These are phyloP conservation scores for Nemotelus nigrinus DNA, from an alignment of 2,888 invertebrate genomes.

Conservation along the genomic window DNA sequence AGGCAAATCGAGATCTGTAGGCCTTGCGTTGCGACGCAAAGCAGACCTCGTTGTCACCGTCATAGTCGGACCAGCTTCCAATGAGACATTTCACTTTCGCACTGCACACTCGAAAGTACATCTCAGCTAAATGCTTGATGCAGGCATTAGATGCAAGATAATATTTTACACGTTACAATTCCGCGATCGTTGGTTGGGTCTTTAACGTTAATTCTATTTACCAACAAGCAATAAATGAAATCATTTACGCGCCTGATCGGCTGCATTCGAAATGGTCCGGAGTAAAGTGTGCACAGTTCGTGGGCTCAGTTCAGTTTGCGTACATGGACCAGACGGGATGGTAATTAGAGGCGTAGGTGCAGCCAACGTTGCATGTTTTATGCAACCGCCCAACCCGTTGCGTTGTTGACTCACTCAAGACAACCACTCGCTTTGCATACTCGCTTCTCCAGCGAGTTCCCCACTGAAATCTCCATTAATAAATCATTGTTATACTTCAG, in stretches of 20 bases:
- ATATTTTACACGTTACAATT: too few relatives aligned
- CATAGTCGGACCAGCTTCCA: background rate
- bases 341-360: conserved; percentile 38
- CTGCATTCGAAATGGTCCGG: background rate
- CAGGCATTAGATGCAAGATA: too few relatives aligned
- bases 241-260: too few relatives aligned
- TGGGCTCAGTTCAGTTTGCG: background rate
- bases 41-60: too few relatives aligned
- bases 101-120: background rate
- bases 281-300: background rate
- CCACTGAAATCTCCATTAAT: background rate
- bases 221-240: too few relatives aligned
- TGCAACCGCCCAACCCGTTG: background rate
- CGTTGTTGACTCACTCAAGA: background rate
- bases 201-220: too few relatives aligned
- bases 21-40: too few relatives aligned
- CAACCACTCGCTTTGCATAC: background rate
- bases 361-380: background rate
- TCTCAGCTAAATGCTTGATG: too few relatives aligned
- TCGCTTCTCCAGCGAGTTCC: background rate
- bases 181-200: too few relatives aligned
- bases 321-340: background rate
- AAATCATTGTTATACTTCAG: background rate
- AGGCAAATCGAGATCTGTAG: too few relatives aligned
- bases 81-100: conserved; percentile 11